These are phyloP conservation scores for Typhlichthys subterraneus DNA, from an alignment of 2,797 vertebrate species.

Conservation along the genomic window DNA sequence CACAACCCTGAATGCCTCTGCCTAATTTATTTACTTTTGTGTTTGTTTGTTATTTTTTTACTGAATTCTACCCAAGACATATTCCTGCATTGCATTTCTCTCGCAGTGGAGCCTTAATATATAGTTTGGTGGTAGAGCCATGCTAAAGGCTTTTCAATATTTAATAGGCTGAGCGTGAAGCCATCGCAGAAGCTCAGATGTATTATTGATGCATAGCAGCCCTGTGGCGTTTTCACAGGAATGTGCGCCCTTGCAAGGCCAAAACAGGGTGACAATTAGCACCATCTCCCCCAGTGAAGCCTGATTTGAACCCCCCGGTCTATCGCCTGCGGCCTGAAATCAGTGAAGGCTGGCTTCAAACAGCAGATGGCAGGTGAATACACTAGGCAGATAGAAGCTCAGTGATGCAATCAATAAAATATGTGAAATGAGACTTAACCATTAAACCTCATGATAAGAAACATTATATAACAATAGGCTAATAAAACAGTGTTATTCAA, in stretches of 20 bases:
- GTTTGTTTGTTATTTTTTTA: neutral
- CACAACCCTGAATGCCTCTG: constrained; percentile 13
- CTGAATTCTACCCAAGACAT: too few species aligned
- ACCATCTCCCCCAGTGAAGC: constrained; percentile 38
- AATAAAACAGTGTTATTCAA: neutral
- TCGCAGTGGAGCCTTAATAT: constrained; percentile 18
- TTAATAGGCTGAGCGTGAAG: constrained; percentile 63
- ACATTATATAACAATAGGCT: constrained; percentile 22
- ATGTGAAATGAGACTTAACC: neutral
- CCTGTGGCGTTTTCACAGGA: constrained; percentile 63
- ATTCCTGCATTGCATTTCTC: constrained; percentile 11
- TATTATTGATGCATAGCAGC: constrained; percentile 72
- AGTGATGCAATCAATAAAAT: neutral
- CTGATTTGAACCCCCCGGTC: constrained; percentile 57
- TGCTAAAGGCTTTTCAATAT: constrained; percentile 62
- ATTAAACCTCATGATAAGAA: constrained; percentile 31
- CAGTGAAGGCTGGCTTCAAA: constrained; percentile 3
- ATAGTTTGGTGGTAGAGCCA: too few species aligned
- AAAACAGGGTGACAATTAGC: constrained; percentile 46
- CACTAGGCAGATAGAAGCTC: neutral
- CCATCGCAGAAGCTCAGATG: constrained; percentile 46
- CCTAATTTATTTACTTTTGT: constrained; percentile 10
- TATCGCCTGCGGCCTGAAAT: neutral
- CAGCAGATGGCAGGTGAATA: neutral
- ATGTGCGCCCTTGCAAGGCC: constrained; percentile 43